Evolutionary conservation across 2,113 vertebrate genomes (phyloP), one percentile per base, ranked within the genome.

Genomic region (Pachycephala philippinensis): DNA sequence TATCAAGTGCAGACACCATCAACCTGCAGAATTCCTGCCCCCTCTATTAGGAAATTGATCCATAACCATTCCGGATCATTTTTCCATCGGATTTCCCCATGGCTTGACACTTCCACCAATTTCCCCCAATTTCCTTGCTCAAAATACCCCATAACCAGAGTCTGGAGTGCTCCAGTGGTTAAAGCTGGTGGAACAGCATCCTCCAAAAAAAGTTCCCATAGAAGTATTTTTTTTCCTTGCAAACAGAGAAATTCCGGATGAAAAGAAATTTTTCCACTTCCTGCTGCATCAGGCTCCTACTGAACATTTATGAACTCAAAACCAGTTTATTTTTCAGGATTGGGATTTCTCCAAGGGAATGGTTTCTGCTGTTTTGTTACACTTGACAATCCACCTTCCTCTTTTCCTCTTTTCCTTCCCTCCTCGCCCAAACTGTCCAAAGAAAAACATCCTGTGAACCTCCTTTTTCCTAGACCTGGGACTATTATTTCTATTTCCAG

Each of bases 401-500:
- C 40, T 22, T 80, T 70, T 76, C 53, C 45, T 40, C 40, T 22
- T 80, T 70, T 76, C 53, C 45, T 45, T 89, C 61, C 27, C n/a
- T 65, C 14, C 11, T 87, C 13, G 30, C n/a, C 45, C 16, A 37
- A 5, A 35, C 1, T 27, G 2, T 47, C 39, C 39, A 60, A 82
- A 85, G 11, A 19, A 61, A 60, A 65, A 83, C 22, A 15, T 30
- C n/a, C 33, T 8, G 16, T 15, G 45, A 81, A 49, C 14, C 13
- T 75, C 24, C 37, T 70, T 74, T 81, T 13, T 5, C 70, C 18
- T 61, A 2, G 16, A 20, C 59, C 70, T 39, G 59, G 42, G 54
- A 22, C 47, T 63, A 44, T 88, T 90, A 47, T 89, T 96, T 92
- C 47, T 90, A 78, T 92, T 95, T 71, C 95, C 45, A 75, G 88